Base-by-base conservation (phyloP, 2,113 vertebrate species). In the Leiothrix lutea region DNA sequence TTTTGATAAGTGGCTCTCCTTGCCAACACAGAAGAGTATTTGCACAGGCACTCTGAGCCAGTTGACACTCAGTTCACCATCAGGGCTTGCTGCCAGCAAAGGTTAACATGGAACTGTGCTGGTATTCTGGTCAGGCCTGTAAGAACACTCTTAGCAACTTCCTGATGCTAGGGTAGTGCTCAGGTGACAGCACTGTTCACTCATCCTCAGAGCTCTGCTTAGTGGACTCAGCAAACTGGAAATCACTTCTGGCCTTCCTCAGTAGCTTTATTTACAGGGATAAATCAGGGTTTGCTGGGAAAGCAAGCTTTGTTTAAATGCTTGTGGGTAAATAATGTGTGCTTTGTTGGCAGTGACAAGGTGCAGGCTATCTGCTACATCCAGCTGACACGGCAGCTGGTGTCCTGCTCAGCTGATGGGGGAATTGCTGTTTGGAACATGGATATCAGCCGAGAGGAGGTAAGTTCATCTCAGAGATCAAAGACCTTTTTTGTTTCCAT, bases 401-500 rank as follows among this genome's bases (percentile, higher is more conserved):
- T 99, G 60, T 99, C 99, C 12, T 99, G 99, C 87, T 99, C 99
- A 17, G 98, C 98, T 2, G 99, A 99, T 51, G 99, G 99, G 3
- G 99, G 98, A 25, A 99, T 99, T n/a, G 99, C 98, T 4, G 98
- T 99, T 92, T 99, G 99, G 99, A 99, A 99, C 97, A 99, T 99
- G 99, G 99, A 99, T 86, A 97, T 98, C 11, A 98, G 97, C 90
- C 97, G 99, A 95, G 98, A 99, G 90, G 99, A 99, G 99, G 99
- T 99, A 95, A 93, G 86, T 35, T 64, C 60, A 4, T 31, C 36
- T 44, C 54, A n/a, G 5, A 25, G 44, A 9, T 26, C 11, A 42
- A 80, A 61, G 29, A 35, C n/a, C n/a, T n/a, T n/a, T n/a, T 14
- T 40, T 12, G 40, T 29, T 8, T 2, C 15, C 8, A 16, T 77